Evolutionary conservation across 2,113 vertebrate species (phyloP).

Genomic region (Crotalus helleri): DNA sequence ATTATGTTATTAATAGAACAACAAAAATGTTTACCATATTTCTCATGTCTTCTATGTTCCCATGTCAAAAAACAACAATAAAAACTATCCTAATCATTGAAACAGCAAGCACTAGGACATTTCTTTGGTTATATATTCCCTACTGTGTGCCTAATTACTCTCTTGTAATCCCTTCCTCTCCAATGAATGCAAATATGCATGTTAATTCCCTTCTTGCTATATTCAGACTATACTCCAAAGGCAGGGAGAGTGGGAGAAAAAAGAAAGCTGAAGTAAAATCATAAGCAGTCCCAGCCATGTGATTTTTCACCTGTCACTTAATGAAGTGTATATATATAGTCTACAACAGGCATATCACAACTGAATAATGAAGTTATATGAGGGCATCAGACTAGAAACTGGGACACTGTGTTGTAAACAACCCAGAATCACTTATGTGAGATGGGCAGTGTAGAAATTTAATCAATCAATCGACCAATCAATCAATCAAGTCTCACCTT

Average conservation of each 20-base stretch:
- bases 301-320: not conserved
- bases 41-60: not conserved
- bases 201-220: not conserved
- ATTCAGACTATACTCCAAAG: not conserved
- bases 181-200: not conserved
- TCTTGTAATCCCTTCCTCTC: not conserved
- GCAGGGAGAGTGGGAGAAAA: not conserved
- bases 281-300: not conserved
- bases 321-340: not conserved
- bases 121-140: not conserved
- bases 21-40: not conserved
- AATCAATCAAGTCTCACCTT: not conserved
- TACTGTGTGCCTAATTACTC: not conserved
- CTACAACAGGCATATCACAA: not conserved
- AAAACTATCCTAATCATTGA: not conserved
- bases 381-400: not conserved
- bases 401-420: not conserved
- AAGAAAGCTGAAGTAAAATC: not conserved
- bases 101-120: not conserved
- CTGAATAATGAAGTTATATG: not conserved
- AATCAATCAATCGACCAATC: not conserved
- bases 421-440: not conserved
- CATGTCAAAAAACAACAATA: not conserved
- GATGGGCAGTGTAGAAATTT: not conserved
- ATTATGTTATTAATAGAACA: not conserved